Base-by-base conservation (phyloP, 2,888 invertebrate species). In the Tubulanus polymorphus region DNA sequence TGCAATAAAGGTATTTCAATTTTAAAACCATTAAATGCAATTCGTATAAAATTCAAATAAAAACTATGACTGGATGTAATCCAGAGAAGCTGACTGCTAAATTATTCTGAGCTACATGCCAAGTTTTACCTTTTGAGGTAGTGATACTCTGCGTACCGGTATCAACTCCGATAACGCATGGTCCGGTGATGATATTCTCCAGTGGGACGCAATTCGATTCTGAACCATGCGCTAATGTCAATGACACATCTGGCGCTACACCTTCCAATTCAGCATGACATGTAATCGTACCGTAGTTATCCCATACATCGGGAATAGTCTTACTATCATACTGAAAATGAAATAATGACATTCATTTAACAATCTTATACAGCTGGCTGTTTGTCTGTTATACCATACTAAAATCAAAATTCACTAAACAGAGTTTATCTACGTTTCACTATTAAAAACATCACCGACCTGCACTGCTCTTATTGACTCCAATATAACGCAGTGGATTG, bases 251-350 rank as follows among this genome's bases (percentile, higher is more conserved):
- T n/a, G 70, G 64, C 49, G 65, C 59, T 32, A 60, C 60, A 5
- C 72, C 71, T 59, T 74, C 74, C n/a, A 74, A 60, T 47, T 73
- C 73, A 12, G 71, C 70, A 47, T 66, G 66, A 64, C 74, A 73
- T 2, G 65, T 59, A 10, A 74, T 65, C 15, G 67, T 66, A 10
- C 74, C 74, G 62, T 69, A 74, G 26, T 72, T 63, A 53, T 72
- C 70, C 60, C 64, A 69, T 1, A 60, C 63, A 58, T 74, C 70
- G 6, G 65, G 59, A 30, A 66, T 57, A 28, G 66, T 66, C 27
- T 68, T 66, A 50, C 65, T 67, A 51, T 68, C 68, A 67, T 69
- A 73, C 73, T 74, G 59, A 30, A 59, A 57, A 6, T 28, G 10
- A 29, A 35, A 30, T 35, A 27, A 35, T 28, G n/a, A n/a, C n/a